Conservation (phyloP, 2,888 invertebrate genomes). For the Netelia melanura region DNA sequence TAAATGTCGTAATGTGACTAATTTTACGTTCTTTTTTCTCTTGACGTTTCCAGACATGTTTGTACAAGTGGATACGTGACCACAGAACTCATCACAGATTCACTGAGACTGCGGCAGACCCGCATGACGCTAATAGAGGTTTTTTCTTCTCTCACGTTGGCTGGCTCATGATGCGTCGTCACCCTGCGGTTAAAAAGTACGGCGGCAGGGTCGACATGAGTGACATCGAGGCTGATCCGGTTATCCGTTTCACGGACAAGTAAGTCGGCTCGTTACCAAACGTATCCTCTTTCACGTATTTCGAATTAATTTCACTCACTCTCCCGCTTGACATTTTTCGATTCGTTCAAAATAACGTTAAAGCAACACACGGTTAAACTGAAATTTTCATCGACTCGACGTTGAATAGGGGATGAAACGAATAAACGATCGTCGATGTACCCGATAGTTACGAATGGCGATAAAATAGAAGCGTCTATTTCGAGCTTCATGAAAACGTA, state of each 20-base stretch:
- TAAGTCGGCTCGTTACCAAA: constrained; percentile 81
- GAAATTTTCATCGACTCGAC: too few relatives aligned
- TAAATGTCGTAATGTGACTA: background rate
- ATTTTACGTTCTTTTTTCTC: too few relatives aligned
- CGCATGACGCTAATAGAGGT: constrained; percentile 93
- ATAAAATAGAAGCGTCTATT: background rate
- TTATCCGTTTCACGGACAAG: constrained; percentile 92
- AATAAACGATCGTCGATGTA: background rate
- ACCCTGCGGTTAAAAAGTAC: constrained; percentile 92
- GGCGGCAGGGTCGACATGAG: constrained; percentile 93
- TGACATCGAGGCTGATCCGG: constrained; percentile 92
- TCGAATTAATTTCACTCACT: too few relatives aligned
- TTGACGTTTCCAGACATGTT: constrained; percentile 75
- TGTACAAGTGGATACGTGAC: constrained; percentile 81
- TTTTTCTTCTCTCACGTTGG: constrained; percentile 98
- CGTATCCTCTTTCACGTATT: background rate
- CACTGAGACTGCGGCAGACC: constrained; percentile 93
- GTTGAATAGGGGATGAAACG: background rate
- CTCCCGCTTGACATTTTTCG: too few relatives aligned
- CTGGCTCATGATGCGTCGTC: constrained; percentile 96
- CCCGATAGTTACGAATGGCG: background rate
- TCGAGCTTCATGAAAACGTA: background rate
- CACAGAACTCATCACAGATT: constrained; percentile 92
- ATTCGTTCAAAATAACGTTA: too few relatives aligned
- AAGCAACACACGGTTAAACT: too few relatives aligned